Percentiles rank a stretch among this genome's conserved stretches.
Conservation (phyloP, 2,888 invertebrate species). For the Apodemia duryi region DNA sequence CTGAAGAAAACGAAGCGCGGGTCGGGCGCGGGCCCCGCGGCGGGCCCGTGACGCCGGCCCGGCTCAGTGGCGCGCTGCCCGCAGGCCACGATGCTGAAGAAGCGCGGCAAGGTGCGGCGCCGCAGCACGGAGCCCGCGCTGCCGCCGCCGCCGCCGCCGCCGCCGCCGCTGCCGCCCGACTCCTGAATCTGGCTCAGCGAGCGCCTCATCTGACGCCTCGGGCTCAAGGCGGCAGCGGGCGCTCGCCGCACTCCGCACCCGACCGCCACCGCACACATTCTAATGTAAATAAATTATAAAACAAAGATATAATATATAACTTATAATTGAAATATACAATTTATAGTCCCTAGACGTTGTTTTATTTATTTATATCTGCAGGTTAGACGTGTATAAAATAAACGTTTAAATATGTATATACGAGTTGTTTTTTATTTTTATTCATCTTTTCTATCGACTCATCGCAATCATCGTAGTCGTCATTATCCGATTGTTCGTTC, state of each 20-base stretch:
- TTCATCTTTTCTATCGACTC: slow-evolving; percentile 3
- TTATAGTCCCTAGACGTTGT: slow-evolving; percentile 62
- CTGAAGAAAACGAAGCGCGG: slow-evolving; percentile 99
- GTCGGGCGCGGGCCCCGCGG: slow-evolving; percentile 85
- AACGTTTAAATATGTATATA: slow-evolving; percentile 45
- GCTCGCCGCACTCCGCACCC: slow-evolving; percentile 47
- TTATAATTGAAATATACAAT: slow-evolving; percentile 46
- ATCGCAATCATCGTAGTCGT: neutral
- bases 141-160: slow-evolving; percentile 56
- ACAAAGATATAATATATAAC: slow-evolving; percentile 39
- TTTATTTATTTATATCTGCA: slow-evolving; percentile 63
- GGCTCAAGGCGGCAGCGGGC: slow-evolving; percentile 65
- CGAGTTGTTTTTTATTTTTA: slow-evolving; percentile 32
- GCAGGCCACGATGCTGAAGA: slow-evolving; percentile 99
- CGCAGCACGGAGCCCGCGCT: slow-evolving; percentile 91
- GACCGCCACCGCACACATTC: slow-evolving; percentile 14
- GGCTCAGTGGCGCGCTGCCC: slow-evolving; percentile 61
- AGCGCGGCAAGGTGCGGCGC: slow-evolving; percentile 97
- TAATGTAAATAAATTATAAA: slow-evolving; percentile 59
- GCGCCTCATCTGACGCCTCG: slow-evolving; percentile 82
- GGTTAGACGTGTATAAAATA: slow-evolving; percentile 45
- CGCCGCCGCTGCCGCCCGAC: slow-evolving; percentile 69
- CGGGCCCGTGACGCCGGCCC: slow-evolving; percentile 59
- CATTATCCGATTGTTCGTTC: neutral
- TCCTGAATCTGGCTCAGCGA: slow-evolving; percentile 86